These are phyloP conservation scores for Fundulus diaphanus DNA, from an alignment of 2,797 vertebrate species.

Conservation along the genomic window DNA sequence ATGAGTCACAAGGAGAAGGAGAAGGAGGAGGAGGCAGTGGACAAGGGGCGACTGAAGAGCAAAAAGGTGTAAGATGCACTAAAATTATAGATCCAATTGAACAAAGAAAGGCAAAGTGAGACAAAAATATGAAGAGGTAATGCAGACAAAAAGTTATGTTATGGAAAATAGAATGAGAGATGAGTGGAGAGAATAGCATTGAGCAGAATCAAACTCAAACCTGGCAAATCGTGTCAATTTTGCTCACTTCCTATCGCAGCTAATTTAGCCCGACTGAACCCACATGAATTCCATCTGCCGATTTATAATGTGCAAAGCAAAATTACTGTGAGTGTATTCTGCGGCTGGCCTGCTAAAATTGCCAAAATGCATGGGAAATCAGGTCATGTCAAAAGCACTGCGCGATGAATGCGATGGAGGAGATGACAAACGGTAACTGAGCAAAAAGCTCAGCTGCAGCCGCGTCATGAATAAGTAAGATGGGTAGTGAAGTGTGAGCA, in stretches of 20 bases:
- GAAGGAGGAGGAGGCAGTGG: slow-evolving; percentile 7
- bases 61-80: slow-evolving; percentile 6
- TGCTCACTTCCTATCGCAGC: slow-evolving; percentile 37
- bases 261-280: slow-evolving; percentile 36
- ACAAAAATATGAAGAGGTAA: slow-evolving; percentile 15
- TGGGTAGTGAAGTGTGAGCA: slow-evolving; percentile 2
- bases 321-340: slow-evolving; percentile 52
- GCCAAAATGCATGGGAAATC: slow-evolving; percentile 59
- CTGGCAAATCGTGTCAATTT: slow-evolving; percentile 55
- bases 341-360: slow-evolving; percentile 27
- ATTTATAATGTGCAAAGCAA: slow-evolving; percentile 45
- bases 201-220: slow-evolving; percentile 51
- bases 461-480: slow-evolving; percentile 58
- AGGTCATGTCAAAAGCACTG: slow-evolving; percentile 50
- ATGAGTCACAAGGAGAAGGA: neutral
- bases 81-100: slow-evolving; percentile 21
- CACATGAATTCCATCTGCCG: slow-evolving; percentile 35
- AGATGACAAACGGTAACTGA: slow-evolving; percentile 56
- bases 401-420: slow-evolving; percentile 43
- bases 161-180: slow-evolving; percentile 1
- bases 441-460: slow-evolving; percentile 39
- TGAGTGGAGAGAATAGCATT: slow-evolving; percentile 15
- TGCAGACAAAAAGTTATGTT: slow-evolving; percentile 16
- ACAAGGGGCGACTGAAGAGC: slow-evolving; percentile 23
- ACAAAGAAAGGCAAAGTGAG: neutral